Conservation (phyloP, 2,797 vertebrate species). For the Acropternis orthonyx region DNA sequence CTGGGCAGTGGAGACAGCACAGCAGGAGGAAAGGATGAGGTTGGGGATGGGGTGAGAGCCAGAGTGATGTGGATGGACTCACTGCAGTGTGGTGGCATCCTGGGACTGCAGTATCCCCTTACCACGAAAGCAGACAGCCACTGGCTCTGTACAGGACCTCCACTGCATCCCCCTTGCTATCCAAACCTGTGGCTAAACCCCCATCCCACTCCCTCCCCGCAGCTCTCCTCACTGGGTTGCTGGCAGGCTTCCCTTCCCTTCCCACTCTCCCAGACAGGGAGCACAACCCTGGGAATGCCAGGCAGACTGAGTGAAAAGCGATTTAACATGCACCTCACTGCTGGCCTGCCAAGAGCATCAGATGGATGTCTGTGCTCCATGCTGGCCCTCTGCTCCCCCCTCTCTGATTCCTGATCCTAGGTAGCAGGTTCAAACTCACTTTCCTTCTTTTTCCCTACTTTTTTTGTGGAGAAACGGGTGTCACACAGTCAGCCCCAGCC, state of each 20-base stretch:
- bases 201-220: background rate
- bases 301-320: background rate
- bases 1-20: background rate
- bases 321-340: background rate
- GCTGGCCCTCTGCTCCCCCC: background rate
- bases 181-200: background rate
- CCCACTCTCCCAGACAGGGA: background rate
- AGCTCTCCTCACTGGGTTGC: background rate
- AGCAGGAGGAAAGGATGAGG: background rate
- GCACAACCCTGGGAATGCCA: background rate
- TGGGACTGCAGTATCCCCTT: background rate
- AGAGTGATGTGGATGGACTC: background rate
- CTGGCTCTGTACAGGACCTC: background rate
- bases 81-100: background rate
- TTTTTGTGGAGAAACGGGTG: background rate
- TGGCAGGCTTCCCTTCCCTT: background rate
- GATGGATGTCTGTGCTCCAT: background rate
- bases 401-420: accelerated
- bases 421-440: background rate
- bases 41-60: background rate
- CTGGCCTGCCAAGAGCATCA: background rate
- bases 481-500: background rate
- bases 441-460: background rate
- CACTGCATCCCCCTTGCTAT: background rate
- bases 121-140: background rate